Base-by-base conservation (phyloP, 2,888 invertebrate genomes). In the Rotaria macrura region DNA sequence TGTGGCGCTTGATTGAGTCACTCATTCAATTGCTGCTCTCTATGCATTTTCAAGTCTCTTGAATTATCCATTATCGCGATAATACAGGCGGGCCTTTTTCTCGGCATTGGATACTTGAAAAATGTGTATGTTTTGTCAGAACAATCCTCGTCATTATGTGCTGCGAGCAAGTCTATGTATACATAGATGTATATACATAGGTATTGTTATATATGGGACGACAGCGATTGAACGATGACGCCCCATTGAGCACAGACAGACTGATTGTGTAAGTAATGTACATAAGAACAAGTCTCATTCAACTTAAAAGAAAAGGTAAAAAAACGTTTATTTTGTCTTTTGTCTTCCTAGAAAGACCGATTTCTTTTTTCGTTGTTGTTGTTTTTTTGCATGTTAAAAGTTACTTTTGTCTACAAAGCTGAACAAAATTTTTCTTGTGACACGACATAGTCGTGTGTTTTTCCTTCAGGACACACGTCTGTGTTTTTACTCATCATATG, bases 11-110 rank as follows among this genome's bases (percentile, higher is more conserved):
- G 65, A 65, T 65, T 65, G 65, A 65, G 65, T 65, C 65, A 34
- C 65, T 65, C 65, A 65, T 65, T 65, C 65, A 65, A 34, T 65
- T 34, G 65, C 65, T 34, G 38, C 6, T 34, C 34, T 65, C 17
- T 65, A 65, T 65, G 38, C 20, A 38, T 65, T 65, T 65, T 65
- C 65, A 65, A 65, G 65, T 65, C 65, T 65, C 29, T 65, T 34
- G 65, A 65, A 65, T 65, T 65, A 65, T 65, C 65, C 65, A 65
- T 65, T 65, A 65, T 65, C 65, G 65, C 65, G 65, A 65, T 65
- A 65, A 65, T 65, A 65, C 65, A 65, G 65, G 65, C 65, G 65
- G 65, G 65, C 65, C 29, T 20, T 65, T 65, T 65, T 65, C 65
- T 65, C 65, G 65, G 65, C 65, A 65, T 65, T 20, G n/a, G 14